Base-by-base conservation (phyloP, 2,113 vertebrate genomes). In the Hippolais icterina region DNA sequence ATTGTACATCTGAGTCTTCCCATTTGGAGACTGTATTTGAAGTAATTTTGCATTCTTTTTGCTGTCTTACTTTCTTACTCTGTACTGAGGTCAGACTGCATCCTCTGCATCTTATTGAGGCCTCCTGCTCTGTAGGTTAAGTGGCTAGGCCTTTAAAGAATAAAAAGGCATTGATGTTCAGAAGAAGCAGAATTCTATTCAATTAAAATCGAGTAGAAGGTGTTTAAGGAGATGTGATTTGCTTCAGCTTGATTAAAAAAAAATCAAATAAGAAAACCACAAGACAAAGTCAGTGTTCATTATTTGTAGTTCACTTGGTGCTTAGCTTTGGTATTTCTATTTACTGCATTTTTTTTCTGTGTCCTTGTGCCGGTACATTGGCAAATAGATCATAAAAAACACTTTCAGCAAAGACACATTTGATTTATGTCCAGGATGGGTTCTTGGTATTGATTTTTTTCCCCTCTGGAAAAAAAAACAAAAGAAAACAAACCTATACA, bases 391-490 rank as follows among this genome's bases (percentile, higher is more conserved):
- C 93, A 96, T 97, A 97, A 97, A 98, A 97, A 96, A 94, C 86
- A 96, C 91, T 96, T 97, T 94, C 94, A 97, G 95, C 94, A 96
- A 96, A 97, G 97, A 97, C 97, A 94, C 71, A 53, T 97, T 96
- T 97, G 98, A 98, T 98, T 97, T 98, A 98, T 97, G 96, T 97
- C 87, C 83, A 94, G 95, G 96, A 96, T 93, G 93, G 81, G 91
- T 96, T 95, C 95, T 96, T 93, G 87, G 85, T 97, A 98, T 98
- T 97, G 98, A 98, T 98, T 98, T 98, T 97, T 95, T 71, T 29
- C 91, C 95, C 83, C 93, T 70, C 65, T 92, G 93, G 75, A 42
- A 79, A 89, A 81, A 91, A 86, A 78, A 3, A 2, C 37, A 47
- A 94, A 96, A 93, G 72, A 94, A 96, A 98, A 93, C 93, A 94